These are phyloP conservation scores for Thera britannica DNA, from an alignment of 2,888 invertebrate genomes.

Conservation along the genomic window DNA sequence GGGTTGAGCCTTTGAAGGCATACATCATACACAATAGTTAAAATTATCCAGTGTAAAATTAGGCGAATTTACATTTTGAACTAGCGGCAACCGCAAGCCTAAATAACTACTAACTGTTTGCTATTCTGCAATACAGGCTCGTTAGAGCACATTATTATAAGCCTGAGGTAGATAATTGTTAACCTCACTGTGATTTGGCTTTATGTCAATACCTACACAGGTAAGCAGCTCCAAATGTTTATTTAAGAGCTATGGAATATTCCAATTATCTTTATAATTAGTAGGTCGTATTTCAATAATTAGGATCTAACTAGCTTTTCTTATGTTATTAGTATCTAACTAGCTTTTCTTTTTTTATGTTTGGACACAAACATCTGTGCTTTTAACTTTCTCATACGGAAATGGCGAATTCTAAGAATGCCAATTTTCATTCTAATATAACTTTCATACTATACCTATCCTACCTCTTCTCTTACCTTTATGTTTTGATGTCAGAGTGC, in stretches of 20 bases:
- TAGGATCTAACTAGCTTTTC: too few relatives aligned
- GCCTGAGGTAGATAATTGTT: conserved; percentile 26
- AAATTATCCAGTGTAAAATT: conserved; percentile 35
- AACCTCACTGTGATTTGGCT: conserved; percentile 26
- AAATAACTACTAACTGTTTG: conserved; percentile 22
- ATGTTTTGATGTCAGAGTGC: too few relatives aligned
- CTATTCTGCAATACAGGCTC: conserved; percentile 29
- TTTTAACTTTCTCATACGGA: too few relatives aligned
- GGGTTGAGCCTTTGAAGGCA: conserved; percentile 10
- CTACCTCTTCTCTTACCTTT: too few relatives aligned
- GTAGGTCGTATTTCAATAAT: too few relatives aligned
- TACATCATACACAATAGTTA: conserved; percentile 28
- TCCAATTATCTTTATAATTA: not conserved
- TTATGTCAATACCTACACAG: conserved; percentile 21
- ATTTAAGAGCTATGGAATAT: conserved; percentile 1
- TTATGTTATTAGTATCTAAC: too few relatives aligned
- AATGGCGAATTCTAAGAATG: too few relatives aligned
- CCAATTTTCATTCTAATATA: too few relatives aligned
- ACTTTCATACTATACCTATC: too few relatives aligned
- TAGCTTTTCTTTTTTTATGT: too few relatives aligned
- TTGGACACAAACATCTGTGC: too few relatives aligned
- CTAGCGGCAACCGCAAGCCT: conserved; percentile 33
- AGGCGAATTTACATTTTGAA: conserved; percentile 41
- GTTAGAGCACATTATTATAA: conserved; percentile 32
- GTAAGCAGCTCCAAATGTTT: conserved; percentile 17